Percentiles rank a stretch among this genome's conserved stretches.
Evolutionary conservation across 1,140 invertebrate genomes (phyloP).

Genomic region (Brachystomella parvula): DNA sequence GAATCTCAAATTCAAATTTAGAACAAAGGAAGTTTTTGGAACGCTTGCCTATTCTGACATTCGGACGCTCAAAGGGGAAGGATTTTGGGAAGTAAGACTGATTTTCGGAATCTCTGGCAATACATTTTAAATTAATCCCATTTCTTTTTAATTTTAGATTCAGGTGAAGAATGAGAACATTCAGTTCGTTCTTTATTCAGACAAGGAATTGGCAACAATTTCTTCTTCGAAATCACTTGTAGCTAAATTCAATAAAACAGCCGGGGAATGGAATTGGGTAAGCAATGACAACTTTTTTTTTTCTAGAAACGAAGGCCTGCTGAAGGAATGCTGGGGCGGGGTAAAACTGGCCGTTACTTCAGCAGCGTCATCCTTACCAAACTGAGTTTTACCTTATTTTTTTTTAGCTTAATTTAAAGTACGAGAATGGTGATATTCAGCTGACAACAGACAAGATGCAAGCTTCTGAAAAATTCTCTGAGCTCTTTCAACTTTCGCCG

Average conservation of each 20-base stretch:
- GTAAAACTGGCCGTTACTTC: no score
- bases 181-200: slow-evolving; percentile 65
- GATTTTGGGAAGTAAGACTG: slow-evolving; percentile 73
- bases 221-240: slow-evolving; percentile 53
- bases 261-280: slow-evolving; percentile 52
- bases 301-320: no score
- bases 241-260: slow-evolving; percentile 61
- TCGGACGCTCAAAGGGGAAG: slow-evolving; percentile 57
- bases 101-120: neutral
- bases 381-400: neutral
- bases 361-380: no score
- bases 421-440: slow-evolving; percentile 61
- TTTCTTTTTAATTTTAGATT: slow-evolving; percentile 47
- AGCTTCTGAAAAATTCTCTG: slow-evolving; percentile 50
- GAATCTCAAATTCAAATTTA: slow-evolving; percentile 77
- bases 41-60: slow-evolving; percentile 76
- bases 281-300: slow-evolving; percentile 50
- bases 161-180: slow-evolving; percentile 71
- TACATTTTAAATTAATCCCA: neutral
- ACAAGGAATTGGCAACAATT: slow-evolving; percentile 56
- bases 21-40: slow-evolving; percentile 70
- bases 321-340: no score
- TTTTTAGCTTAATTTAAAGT: slow-evolving; percentile 59
- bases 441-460: slow-evolving; percentile 65
- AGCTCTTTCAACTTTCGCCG: slow-evolving; percentile 48